Conservation (phyloP, 2,888 invertebrate genomes). For the Ryuthela nishihirai region DNA sequence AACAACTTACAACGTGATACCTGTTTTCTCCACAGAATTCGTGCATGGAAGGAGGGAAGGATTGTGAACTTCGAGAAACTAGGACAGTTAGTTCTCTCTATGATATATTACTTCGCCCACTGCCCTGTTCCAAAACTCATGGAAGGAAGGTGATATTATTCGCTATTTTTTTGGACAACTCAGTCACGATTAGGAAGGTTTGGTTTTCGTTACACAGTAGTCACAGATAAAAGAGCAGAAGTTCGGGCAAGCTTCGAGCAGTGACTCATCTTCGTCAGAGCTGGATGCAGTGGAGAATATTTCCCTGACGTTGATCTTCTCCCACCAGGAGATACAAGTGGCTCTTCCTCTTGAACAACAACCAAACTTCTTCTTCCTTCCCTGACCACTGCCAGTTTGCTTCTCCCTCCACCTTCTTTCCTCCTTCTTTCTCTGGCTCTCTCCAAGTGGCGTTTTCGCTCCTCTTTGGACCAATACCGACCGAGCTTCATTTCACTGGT, state of each 20-base stretch:
- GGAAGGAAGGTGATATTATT: no score
- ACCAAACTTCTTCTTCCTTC: no score
- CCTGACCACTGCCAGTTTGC: constrained; percentile 41
- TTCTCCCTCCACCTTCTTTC: constrained; percentile 44
- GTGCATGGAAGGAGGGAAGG: no score
- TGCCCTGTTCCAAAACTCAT: no score
- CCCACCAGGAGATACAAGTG: neutral
- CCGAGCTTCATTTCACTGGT: constrained; percentile 70
- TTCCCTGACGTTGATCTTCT: neutral
- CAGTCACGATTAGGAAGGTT: neutral
- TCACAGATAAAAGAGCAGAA: neutral
- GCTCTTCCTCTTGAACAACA: no score
- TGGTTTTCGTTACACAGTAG: neutral
- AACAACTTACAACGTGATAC: no score
- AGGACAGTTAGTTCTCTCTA: no score
- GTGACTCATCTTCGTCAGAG: neutral
- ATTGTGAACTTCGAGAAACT: no score
- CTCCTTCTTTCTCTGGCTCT: constrained; percentile 60
- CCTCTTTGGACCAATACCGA: constrained; percentile 71
- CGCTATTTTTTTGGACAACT: neutral
- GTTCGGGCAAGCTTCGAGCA: neutral
- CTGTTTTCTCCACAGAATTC: no score
- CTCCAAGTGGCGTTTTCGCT: constrained; percentile 68
- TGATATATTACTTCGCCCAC: no score
- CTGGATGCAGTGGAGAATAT: neutral